These are phyloP conservation scores for Limnephilus auricula DNA, from an alignment of 2,888 invertebrate species.

Conservation along the genomic window DNA sequence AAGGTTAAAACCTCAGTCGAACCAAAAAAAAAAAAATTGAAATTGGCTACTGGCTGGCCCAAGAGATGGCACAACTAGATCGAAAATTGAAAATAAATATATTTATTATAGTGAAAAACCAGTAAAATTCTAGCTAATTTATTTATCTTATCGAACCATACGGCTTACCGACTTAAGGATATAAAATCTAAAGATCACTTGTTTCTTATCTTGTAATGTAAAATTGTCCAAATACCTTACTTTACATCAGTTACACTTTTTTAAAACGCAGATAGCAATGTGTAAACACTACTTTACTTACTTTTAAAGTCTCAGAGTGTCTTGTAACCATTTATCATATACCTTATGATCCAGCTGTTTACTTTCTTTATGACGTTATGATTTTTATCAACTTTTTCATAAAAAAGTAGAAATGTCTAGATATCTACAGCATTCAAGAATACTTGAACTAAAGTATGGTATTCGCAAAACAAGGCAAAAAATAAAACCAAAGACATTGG, in stretches of 20 bases:
- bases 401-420: not conserved
- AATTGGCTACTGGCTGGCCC: too few relatives aligned
- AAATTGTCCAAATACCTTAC: not conserved
- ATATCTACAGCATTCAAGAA: not conserved
- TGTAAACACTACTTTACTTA: not conserved
- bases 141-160: not conserved
- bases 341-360: not conserved
- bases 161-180: not conserved
- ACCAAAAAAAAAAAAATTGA: too few relatives aligned
- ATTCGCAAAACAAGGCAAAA: not conserved
- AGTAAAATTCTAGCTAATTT: not conserved
- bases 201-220: not conserved
- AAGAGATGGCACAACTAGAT: too few relatives aligned
- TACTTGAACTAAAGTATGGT: not conserved
- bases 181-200: not conserved
- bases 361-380: not conserved
- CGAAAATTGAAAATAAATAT: too few relatives aligned
- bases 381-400: not conserved
- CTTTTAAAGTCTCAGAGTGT: not conserved
- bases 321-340: not conserved
- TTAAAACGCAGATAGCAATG: not conserved
- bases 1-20: too few relatives aligned
- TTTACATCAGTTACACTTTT: not conserved
- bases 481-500: not conserved
- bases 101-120: too few relatives aligned